Conservation (phyloP, 2,888 invertebrate genomes). For the Tribolium freemani region DNA sequence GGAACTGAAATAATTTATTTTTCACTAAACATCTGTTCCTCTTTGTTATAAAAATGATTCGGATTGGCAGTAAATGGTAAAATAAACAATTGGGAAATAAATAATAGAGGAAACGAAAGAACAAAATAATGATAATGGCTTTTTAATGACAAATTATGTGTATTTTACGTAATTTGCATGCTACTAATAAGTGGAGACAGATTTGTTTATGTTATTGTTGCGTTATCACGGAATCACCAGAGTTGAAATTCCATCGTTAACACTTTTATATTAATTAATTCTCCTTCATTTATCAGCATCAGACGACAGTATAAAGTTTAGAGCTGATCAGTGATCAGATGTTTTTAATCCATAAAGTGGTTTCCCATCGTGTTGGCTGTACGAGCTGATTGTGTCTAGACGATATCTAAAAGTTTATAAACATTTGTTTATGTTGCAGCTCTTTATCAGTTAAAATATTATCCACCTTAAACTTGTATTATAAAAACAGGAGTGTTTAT, state of each 20-base stretch:
- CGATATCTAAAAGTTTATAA: neutral
- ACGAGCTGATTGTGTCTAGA: neutral
- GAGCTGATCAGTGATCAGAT: neutral
- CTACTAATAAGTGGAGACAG: neutral
- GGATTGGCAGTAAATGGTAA: too few species aligned
- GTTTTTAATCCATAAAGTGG: neutral
- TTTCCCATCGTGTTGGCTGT: neutral
- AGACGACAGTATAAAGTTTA: neutral
- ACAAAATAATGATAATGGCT: neutral
- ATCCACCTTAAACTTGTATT: too few species aligned
- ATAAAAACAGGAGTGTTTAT: too few species aligned
- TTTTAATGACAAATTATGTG: neutral
- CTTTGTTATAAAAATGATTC: too few species aligned
- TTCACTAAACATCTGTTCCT: too few species aligned
- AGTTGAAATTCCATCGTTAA: neutral
- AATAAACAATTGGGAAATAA: too few species aligned
- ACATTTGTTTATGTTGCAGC: neutral
- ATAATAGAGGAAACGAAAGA: neutral
- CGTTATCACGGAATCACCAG: neutral
- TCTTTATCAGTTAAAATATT: too few species aligned
- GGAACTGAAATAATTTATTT: too few species aligned
- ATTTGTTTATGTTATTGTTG: neutral
- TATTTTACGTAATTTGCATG: neutral
- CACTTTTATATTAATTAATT: neutral
- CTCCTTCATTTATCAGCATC: neutral